phyloP scores from a whole-genome alignment of 2,113 vertebrate species.

The Vireo altiloquus region DNA sequence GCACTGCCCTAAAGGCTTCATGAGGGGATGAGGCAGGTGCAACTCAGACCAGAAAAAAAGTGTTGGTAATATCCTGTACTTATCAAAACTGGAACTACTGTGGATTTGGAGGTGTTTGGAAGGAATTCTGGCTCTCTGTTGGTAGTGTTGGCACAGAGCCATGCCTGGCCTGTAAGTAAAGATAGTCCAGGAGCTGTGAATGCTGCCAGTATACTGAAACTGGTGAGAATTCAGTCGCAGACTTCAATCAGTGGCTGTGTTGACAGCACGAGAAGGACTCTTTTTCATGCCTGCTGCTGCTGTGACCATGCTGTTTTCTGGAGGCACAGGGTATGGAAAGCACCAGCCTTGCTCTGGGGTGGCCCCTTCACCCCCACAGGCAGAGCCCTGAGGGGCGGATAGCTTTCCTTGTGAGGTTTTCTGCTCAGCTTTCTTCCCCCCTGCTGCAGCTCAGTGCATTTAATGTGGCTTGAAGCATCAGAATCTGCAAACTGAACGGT shows the following conservation, averaged over 20 bases:
- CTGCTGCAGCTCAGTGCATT: not conserved
- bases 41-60: not conserved
- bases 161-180: too few species aligned
- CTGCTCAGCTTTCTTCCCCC: not conserved
- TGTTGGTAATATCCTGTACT: rapidly evolving
- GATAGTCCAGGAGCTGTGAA: not conserved
- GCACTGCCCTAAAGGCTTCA: rapidly evolving
- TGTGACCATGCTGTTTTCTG: rapidly evolving
- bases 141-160: not conserved
- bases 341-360: too few species aligned
- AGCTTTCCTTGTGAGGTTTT: not conserved
- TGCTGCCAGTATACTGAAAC: not conserved
- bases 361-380: not conserved
- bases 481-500: rapidly evolving
- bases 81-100: not conserved
- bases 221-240: not conserved
- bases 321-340: not conserved
- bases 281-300: not conserved
- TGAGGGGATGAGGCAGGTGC: rapidly evolving
- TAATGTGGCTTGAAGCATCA: not conserved
- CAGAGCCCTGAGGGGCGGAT: not conserved
- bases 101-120: not conserved
- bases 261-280: not conserved
- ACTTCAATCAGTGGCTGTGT: not conserved
- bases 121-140: not conserved